Percentiles rank a stretch among this genome's conserved stretches.
Evolutionary conservation across 2,888 invertebrate species (phyloP).

Genomic region (Stratiomys singularior): DNA sequence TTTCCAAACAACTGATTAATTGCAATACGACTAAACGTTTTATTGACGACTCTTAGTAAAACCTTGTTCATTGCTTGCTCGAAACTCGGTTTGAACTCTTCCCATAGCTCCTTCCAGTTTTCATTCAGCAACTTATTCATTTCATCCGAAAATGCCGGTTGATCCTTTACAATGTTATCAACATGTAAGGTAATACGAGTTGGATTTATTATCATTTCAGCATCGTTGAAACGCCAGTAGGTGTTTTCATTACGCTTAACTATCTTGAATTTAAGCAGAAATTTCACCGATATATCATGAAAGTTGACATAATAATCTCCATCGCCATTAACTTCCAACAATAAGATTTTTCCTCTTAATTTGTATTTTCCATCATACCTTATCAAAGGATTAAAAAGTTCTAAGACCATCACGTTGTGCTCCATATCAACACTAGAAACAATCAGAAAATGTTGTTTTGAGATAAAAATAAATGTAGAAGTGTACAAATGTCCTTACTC

Average conservation of each 20-base stretch:
- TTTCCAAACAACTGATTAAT: slow-evolving; percentile 1
- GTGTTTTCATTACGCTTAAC: not conserved
- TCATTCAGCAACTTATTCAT: not conserved
- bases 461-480: not conserved
- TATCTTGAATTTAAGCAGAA: not conserved
- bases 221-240: not conserved
- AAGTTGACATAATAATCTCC: not conserved
- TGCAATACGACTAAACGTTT: not conserved
- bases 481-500: not conserved
- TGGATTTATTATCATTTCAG: not conserved
- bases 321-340: slow-evolving; percentile 8
- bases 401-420: not conserved
- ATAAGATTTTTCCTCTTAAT: not conserved
- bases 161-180: not conserved
- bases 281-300: not conserved
- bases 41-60: not conserved
- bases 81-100: not conserved
- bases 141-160: slow-evolving; percentile 13
- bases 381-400: not conserved
- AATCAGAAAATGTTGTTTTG: no score
- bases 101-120: slow-evolving; percentile 23
- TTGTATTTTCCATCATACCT: not conserved
- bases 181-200: not conserved
- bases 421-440: not conserved
- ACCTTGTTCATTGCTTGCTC: not conserved